Evolutionary conservation across 23 tunicate genomes (phyloP).

Genomic region (Styela clava): DNA sequence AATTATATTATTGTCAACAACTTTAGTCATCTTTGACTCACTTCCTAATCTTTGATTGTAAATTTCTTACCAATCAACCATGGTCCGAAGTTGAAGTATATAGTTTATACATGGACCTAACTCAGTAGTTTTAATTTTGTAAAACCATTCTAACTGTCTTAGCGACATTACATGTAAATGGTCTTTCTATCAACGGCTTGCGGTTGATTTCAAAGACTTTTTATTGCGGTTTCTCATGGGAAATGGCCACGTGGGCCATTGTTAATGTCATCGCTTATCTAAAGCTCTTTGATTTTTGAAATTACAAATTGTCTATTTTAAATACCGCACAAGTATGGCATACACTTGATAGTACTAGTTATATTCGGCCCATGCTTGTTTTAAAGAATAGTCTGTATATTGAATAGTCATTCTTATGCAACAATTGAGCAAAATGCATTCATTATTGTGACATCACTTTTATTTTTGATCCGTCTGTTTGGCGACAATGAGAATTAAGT

Average conservation of each 20-base stretch:
- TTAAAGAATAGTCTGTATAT: too few species aligned
- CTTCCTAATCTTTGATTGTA: neutral
- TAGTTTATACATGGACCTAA: too few species aligned
- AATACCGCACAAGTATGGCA: too few species aligned
- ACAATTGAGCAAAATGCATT: too few species aligned
- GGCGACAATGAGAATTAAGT: too few species aligned
- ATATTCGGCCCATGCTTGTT: too few species aligned
- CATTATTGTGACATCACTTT: too few species aligned
- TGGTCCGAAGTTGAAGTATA: neutral
- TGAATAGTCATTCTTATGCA: too few species aligned
- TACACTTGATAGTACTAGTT: too few species aligned
- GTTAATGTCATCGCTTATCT: neutral
- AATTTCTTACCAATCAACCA: neutral
- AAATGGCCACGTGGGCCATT: neutral
- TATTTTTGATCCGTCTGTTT: too few species aligned
- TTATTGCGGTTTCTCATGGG: neutral
- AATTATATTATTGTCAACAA: neutral
- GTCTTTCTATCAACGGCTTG: neutral
- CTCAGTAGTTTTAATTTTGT: too few species aligned
- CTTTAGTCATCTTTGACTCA: neutral
- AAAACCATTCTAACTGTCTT: neutral
- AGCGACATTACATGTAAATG: neutral
- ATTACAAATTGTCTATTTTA: too few species aligned
- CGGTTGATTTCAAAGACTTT: neutral
- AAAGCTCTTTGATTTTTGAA: neutral